Conservation (phyloP, 2,797 vertebrate species). For the Sardinella longiceps region DNA sequence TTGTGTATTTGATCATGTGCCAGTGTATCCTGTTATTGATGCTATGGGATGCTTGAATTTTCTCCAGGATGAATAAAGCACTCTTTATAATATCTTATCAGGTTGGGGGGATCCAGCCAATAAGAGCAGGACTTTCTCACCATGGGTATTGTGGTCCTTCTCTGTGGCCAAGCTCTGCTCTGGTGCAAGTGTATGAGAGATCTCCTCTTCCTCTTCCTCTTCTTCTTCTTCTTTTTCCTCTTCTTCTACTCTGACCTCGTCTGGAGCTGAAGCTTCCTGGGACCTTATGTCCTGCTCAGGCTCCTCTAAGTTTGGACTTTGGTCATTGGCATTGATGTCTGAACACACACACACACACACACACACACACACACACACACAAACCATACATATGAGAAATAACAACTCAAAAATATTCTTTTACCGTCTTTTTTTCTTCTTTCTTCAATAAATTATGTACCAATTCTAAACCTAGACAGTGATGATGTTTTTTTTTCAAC, state of each 20-base stretch:
- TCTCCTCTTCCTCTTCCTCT: background rate
- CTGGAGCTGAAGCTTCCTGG: background rate
- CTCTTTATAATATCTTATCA: no score
- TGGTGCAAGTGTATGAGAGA: background rate
- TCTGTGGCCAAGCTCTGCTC: background rate
- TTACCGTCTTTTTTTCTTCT: no score
- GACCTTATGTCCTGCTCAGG: background rate
- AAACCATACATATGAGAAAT: background rate
- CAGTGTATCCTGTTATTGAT: no score
- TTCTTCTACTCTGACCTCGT: background rate
- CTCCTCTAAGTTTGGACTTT: constrained; percentile 6
- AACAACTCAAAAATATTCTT: no score
- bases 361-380: background rate
- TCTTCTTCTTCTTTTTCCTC: no score
- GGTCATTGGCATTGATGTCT: constrained; percentile 50
- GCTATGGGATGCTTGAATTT: no score
- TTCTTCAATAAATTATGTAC: no score
- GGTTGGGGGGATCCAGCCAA: no score
- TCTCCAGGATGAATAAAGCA: no score
- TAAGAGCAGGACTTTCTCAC: background rate
- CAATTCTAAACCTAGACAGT: no score
- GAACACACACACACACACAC: constrained; percentile 10
- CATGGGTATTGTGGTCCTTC: background rate
- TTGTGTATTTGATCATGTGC: no score
- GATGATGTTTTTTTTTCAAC: background rate